Evolutionary conservation across 2,113 vertebrate genomes (phyloP).

Genomic region (Alethe diademata): DNA sequence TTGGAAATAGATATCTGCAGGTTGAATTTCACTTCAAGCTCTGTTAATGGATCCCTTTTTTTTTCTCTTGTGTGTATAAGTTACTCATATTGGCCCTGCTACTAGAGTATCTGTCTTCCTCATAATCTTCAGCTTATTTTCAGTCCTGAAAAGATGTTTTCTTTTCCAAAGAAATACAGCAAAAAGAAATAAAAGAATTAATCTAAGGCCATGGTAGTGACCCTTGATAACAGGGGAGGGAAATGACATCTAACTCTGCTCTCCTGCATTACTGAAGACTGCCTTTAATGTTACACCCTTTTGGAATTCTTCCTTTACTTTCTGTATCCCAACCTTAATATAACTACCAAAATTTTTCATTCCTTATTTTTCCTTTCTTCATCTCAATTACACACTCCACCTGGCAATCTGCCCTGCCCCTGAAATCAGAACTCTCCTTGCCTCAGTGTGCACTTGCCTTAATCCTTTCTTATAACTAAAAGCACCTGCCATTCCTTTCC

Average conservation of each 20-base stretch:
- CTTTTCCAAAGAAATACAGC: not conserved
- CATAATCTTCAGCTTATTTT: not conserved
- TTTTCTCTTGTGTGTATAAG: not conserved
- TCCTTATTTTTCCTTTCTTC: not conserved
- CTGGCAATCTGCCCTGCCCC: not conserved
- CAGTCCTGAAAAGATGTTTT: not conserved
- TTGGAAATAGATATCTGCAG: not conserved
- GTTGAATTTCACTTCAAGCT: not conserved
- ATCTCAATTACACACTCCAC: not conserved
- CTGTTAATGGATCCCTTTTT: not conserved
- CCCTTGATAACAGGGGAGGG: not conserved
- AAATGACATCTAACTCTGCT: not conserved
- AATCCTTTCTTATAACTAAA: not conserved
- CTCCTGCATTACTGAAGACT: not conserved
- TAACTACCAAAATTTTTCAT: not conserved
- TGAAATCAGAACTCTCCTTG: conserved; percentile 8
- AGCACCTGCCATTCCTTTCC: not conserved
- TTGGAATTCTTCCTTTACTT: not conserved
- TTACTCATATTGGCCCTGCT: not conserved
- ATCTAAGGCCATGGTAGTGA: not conserved
- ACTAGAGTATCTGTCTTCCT: not conserved
- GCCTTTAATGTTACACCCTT: not conserved
- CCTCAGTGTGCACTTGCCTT: not conserved
- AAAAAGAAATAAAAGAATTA: not conserved
- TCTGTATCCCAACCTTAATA: not conserved